These are phyloP conservation scores for Cheilosia vulpina DNA, from an alignment of 2,888 invertebrate genomes.

Conservation along the genomic window DNA sequence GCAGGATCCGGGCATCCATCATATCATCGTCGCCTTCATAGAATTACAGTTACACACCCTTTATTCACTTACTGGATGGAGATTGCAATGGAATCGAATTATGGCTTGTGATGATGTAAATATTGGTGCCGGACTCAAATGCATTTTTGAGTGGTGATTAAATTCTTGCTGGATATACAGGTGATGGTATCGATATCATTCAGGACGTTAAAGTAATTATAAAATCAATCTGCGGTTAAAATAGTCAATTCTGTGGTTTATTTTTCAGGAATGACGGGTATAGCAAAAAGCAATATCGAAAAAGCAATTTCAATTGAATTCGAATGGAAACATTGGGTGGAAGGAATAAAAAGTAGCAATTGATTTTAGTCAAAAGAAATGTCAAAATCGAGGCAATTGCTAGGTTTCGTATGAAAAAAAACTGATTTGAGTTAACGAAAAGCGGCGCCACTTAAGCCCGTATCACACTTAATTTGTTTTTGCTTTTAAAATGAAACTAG, in stretches of 20 bases:
- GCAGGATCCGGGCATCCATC: slow-evolving; percentile 35
- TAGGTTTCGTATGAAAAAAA: too few relatives aligned
- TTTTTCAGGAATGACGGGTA: background rate
- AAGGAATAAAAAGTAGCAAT: too few relatives aligned
- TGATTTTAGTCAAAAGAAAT: too few relatives aligned
- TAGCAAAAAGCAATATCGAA: background rate
- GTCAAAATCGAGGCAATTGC: too few relatives aligned
- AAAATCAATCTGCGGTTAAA: slow-evolving; percentile 65
- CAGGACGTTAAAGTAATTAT: slow-evolving; percentile 63
- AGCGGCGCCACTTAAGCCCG: too few relatives aligned
- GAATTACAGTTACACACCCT: slow-evolving; percentile 18
- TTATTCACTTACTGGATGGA: slow-evolving; percentile 64
- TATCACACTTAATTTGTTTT: too few relatives aligned
- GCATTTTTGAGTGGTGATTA: slow-evolving; percentile 55
- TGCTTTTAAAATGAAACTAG: too few relatives aligned
- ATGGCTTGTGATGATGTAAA: slow-evolving; percentile 19
- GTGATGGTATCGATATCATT: slow-evolving; percentile 51
- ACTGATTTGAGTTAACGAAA: too few relatives aligned
- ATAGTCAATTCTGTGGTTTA: slow-evolving; percentile 37
- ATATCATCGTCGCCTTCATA: slow-evolving; percentile 1
- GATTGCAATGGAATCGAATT: slow-evolving; percentile 72
- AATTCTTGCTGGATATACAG: slow-evolving; percentile 31
- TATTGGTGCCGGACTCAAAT: slow-evolving; percentile 41
- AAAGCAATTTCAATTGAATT: background rate
- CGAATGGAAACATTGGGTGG: background rate